Base-by-base conservation (phyloP, 2,888 invertebrate genomes). In the Drosophila mercatorum region DNA sequence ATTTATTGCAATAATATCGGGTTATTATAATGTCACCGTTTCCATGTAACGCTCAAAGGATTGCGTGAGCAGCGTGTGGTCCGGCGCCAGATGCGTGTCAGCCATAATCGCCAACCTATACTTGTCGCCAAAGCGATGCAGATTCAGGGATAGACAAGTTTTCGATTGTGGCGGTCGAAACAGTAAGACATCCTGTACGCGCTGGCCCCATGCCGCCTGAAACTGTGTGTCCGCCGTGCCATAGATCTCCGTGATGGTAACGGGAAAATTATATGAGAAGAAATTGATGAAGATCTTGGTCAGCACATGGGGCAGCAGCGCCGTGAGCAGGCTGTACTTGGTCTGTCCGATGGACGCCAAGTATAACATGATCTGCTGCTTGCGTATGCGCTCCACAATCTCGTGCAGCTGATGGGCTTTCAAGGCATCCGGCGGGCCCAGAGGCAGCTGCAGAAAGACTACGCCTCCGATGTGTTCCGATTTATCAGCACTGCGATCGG, bases 151-250 rank as follows among this genome's bases (percentile, higher is more conserved):
- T 0, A 93, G 72, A 62, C 93, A 92, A 12, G 92, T 93, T 68
- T 93, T 93, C 0, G 93, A 93, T 67, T 93, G 93, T 3, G 92
- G 92, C 5, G 93, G 93, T 10, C 92, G 74, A 47, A 93, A 93
- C 1, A 92, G 86, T 7, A 93, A 57, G 0, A 93, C 90, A 85
- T 93, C 92, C 36, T 91, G 81, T 0, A 93, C 91, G 0, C 83
- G 74, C 61, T 93, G 92, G 0, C 92, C 92, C 92, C 93, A 93
- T 5, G 89, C 62, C 0, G 92, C 89, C 52, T 90, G 80, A 49
- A 92, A 91, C 38, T 91, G 75, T 11, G 80, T 88, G 0, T 90
- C 80, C 1, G 88, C 89, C 12, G 82, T 83, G 5, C 92, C 92
- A 78, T 92, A 89, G 56, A 93, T 91, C 72, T 93, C 92, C 2